Evolutionary conservation across 2,797 vertebrate genomes (phyloP).

Genomic region (Muraenolepis orangiensis): DNA sequence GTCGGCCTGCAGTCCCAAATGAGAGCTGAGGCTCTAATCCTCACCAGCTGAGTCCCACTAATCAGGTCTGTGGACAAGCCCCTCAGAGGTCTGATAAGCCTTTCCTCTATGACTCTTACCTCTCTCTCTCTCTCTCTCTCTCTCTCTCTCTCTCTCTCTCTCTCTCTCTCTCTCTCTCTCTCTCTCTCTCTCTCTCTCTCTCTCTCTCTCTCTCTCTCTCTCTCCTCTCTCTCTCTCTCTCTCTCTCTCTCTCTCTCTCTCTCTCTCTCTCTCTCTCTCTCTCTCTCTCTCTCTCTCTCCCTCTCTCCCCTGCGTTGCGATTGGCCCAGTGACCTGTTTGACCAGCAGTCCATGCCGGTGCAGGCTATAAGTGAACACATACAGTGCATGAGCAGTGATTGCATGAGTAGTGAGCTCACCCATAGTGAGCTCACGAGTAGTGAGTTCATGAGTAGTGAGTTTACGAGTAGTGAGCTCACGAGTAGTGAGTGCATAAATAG

Average conservation of each 20-base stretch:
- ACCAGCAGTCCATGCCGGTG: not conserved
- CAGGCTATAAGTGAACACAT: not conserved
- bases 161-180: not conserved
- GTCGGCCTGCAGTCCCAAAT: constrained; percentile 36
- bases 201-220: not conserved
- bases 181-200: not conserved
- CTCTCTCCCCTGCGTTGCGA: not conserved
- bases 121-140: constrained; percentile 6
- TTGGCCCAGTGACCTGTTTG: constrained; percentile 14
- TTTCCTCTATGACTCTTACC: too few relatives aligned
- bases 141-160: not conserved
- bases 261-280: constrained; percentile 1
- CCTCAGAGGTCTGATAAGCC: constrained; percentile 32
- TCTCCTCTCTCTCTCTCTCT: constrained; percentile 2
- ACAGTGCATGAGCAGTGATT: not conserved
- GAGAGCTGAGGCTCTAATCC: constrained; percentile 47
- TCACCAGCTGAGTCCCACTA: constrained; percentile 47
- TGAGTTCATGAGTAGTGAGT: too few relatives aligned
- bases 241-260: too few relatives aligned
- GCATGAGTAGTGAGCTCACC: too few relatives aligned
- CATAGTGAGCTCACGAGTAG: too few relatives aligned
- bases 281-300: not conserved
- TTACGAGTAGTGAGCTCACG: too few relatives aligned
- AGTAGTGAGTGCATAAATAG: too few relatives aligned
- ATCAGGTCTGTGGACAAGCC: constrained; percentile 44